Evolutionary conservation across 2,113 vertebrate species (phyloP).

Genomic region (Heterotilapia buettikoferi): DNA sequence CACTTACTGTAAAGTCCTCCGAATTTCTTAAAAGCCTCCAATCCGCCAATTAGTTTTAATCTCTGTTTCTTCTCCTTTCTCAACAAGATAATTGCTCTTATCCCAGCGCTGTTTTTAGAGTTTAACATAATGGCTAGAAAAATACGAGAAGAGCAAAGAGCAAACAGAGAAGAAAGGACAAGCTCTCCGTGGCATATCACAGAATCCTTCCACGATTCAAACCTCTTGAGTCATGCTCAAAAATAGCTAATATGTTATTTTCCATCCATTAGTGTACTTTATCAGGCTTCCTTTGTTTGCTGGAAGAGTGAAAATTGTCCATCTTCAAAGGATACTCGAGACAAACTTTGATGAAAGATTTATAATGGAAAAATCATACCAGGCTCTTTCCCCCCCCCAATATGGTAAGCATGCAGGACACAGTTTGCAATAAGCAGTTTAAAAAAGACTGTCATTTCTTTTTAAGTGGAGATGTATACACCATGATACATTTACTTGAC

Average conservation of each 20-base stretch:
- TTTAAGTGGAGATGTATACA: not conserved
- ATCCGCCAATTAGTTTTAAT: not conserved
- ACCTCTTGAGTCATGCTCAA: not conserved
- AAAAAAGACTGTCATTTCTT: not conserved
- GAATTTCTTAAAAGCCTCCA: not conserved
- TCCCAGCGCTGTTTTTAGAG: not conserved
- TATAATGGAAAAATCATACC: slow-evolving; percentile 6
- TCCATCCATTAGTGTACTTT: not conserved
- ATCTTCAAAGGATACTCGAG: not conserved
- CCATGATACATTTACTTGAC: not conserved
- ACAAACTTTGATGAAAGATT: not conserved
- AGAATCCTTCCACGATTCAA: not conserved
- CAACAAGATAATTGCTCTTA: not conserved
- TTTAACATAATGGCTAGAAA: not conserved
- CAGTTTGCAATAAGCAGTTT: not conserved
- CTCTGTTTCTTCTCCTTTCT: not conserved
- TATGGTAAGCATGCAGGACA: not conserved
- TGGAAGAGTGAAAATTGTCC: not conserved
- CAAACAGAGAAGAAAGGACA: not conserved
- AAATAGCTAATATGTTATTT: slow-evolving; percentile 8
- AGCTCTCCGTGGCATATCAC: not conserved
- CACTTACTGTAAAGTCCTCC: not conserved
- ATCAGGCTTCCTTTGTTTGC: slow-evolving; percentile 16
- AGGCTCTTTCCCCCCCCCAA: not conserved
- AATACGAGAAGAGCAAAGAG: not conserved